A percentile compares a stretch with the other conserved stretches of the same genome.
Conservation (phyloP, 2,797 vertebrate species). For the Hyperoplus lanceolatus region DNA sequence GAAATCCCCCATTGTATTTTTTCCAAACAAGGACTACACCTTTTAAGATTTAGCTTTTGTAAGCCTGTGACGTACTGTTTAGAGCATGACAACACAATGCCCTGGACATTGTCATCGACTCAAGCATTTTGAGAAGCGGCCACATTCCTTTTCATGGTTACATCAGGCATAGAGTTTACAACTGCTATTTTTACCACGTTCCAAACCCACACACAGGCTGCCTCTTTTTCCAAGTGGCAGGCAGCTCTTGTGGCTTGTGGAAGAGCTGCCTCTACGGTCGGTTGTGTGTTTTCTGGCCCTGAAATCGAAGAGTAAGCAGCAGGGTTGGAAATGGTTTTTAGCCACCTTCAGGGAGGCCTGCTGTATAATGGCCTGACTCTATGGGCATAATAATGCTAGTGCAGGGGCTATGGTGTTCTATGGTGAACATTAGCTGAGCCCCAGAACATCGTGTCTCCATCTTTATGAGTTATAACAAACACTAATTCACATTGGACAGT, state of each 20-base stretch:
- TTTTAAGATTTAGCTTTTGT: slow-evolving; percentile 23
- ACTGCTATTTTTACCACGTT: slow-evolving; percentile 69
- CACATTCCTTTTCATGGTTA: slow-evolving; percentile 61
- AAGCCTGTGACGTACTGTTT: slow-evolving; percentile 36
- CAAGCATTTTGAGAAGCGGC: slow-evolving; percentile 45
- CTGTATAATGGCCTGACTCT: background rate
- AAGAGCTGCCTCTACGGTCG: slow-evolving; percentile 16
- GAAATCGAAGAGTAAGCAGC: slow-evolving; percentile 9
- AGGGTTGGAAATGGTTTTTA: slow-evolving; percentile 8
- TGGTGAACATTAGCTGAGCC: slow-evolving; percentile 26
- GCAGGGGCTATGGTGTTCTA: background rate
- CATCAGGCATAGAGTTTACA: slow-evolving; percentile 53
- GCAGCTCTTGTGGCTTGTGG: slow-evolving; percentile 32
- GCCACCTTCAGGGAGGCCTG: slow-evolving; percentile 29
- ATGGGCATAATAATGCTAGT: slow-evolving; percentile 16
- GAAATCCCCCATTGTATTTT: background rate
- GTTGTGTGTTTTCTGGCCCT: slow-evolving; percentile 17
- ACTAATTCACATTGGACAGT: slow-evolving; percentile 42
- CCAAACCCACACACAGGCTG: slow-evolving; percentile 50
- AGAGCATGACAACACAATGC: slow-evolving; percentile 53
- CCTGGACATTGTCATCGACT: slow-evolving; percentile 26
- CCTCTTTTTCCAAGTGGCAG: slow-evolving; percentile 39
- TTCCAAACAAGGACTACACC: slow-evolving; percentile 15
- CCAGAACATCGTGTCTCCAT: slow-evolving; percentile 18
- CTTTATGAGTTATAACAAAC: slow-evolving; percentile 41